Conservation (phyloP, 2,888 invertebrate species). For the Oegoconia quadripuncta region DNA sequence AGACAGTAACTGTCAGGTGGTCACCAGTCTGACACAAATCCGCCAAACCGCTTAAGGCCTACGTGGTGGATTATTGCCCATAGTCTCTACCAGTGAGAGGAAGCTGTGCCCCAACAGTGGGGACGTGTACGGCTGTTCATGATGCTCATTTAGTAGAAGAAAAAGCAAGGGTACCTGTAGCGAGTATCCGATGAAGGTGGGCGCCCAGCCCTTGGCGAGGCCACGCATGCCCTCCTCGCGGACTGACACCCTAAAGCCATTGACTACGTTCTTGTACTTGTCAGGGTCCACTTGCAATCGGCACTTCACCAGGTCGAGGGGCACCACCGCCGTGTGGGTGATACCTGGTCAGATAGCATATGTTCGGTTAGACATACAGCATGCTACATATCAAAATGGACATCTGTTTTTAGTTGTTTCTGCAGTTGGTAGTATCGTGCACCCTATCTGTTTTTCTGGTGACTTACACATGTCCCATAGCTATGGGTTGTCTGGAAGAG, state of each 20-base stretch:
- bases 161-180: conserved; percentile 79
- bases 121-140: neutral
- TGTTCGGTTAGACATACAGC: neutral
- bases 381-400: too few species aligned
- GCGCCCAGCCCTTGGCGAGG: conserved; percentile 97
- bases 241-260: conserved; percentile 91
- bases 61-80: neutral
- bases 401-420: too few species aligned
- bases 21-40: too few species aligned
- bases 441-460: too few species aligned
- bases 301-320: conserved; percentile 97
- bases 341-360: conserved; percentile 75
- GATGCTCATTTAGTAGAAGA: neutral
- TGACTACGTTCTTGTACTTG: conserved; percentile 93
- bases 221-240: conserved; percentile 92
- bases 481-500: too few species aligned
- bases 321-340: conserved; percentile 96
- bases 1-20: too few species aligned
- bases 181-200: conserved; percentile 97
- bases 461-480: too few species aligned
- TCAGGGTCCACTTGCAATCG: conserved; percentile 94
- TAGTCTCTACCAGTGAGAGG: neutral
- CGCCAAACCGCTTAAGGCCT: neutral
- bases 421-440: too few species aligned
- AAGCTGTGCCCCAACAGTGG: too few species aligned